A percentile compares a stretch with the other conserved stretches of the same genome.
These are phyloP conservation scores for Platycnemis pennipes DNA, from an alignment of 2,888 invertebrate species.

Conservation along the genomic window DNA sequence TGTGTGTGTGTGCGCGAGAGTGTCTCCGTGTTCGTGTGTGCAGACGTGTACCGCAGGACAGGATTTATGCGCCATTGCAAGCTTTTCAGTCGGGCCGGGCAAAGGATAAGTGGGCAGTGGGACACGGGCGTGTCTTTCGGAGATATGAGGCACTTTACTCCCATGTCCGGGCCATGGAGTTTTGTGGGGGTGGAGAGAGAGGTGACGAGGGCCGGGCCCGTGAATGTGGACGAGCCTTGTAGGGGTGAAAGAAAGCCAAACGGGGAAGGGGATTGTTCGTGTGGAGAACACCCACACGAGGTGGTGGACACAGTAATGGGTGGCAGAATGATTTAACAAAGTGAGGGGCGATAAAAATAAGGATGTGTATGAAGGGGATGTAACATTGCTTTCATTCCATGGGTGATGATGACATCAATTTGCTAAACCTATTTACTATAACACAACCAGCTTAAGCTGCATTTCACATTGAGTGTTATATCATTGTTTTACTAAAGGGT, in stretches of 20 bases:
- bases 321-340: no score
- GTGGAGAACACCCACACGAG: background rate
- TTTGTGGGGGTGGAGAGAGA: background rate
- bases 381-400: no score
- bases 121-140: slow-evolving; percentile 10
- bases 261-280: background rate
- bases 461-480: no score
- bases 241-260: background rate
- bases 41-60: background rate
- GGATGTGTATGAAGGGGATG: no score
- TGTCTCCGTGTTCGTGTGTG: background rate
- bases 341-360: no score
- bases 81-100: background rate
- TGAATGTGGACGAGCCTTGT: background rate
- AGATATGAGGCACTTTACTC: slow-evolving; percentile 2
- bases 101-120: slow-evolving; percentile 14
- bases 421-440: no score
- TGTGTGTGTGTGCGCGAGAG: background rate
- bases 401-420: no score
- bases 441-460: no score
- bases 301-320: background rate
- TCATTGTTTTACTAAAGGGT: background rate
- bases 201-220: background rate
- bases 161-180: background rate
- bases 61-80: slow-evolving; percentile 24